Evolutionary conservation across 2,888 invertebrate genomes (phyloP), one percentile per base, ranked within the genome.

Genomic region (Timandra comae): DNA sequence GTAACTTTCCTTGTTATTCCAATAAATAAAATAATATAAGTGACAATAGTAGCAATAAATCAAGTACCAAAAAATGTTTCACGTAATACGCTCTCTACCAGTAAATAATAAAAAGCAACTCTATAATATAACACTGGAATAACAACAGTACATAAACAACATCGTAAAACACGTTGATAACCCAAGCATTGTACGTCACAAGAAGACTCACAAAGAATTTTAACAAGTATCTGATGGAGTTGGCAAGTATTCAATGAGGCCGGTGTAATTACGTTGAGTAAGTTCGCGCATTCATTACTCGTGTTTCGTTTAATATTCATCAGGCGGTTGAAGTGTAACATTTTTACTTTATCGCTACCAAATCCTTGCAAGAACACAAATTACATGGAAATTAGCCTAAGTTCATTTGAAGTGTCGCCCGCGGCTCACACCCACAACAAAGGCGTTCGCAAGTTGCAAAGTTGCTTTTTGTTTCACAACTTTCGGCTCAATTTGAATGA

Each of bases 221-320:
- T 63, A 73, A 74, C 60, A 61, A 74, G 65, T 61, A 52, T 49
- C 52, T 53, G 45, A 43, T 47, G 42, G 46, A 60, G 60, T 65
- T 72, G 47, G 52, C 58, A 76, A 72, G 71, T 69, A 76, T 76
- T 78, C 73, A 74, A 74, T 74, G 74, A 76, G 69, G 63, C 52
- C 59, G 49, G 53, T 54, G 65, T 74, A 76, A 79, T 79, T 69
- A 77, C 71, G 69, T 71, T 54, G 63, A 69, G 62, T 56, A 77
- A 74, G 63, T 74, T 71, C 59, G 54, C 56, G 71, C 70, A 67
- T 75, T 74, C 65, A 72, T 77, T 77, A 78, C 59, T 42, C 57
- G 50, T 61, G 69, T 71, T 62, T 58, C 68, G 62, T 67, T 75
- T 71, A 78, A 76, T 76, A 79, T 80, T 81, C 77, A 79, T 64